Evolutionary conservation across 2,888 invertebrate genomes (phyloP), one percentile per base, ranked within the genome.

Genomic region (Hirudinaria manillensis): DNA sequence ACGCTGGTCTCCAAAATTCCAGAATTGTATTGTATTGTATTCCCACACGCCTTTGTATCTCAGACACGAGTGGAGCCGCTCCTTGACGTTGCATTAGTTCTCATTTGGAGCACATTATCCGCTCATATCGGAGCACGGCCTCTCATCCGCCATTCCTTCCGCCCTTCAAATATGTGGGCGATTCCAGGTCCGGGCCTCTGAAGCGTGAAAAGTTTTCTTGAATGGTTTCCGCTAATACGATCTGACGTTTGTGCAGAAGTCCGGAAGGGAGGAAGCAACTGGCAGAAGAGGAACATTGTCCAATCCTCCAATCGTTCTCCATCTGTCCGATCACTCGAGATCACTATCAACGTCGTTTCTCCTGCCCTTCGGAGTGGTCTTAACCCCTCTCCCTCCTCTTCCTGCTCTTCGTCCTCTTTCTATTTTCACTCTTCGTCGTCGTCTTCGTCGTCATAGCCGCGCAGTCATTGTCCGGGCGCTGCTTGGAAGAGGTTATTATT

Each of bases 211-310:
- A n/a, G 24, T 61, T 61, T 24, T 61, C 61, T 61, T 29, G 29
- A 61, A 61, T 61, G 61, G 61, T 61, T 61, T 61, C 61, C 61
- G 61, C 61, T 61, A 61, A 61, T 61, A 16, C 61, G 61, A 61
- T 61, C 61, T 61, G 61, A 29, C 61, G 10, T 61, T 61, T 61
- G 61, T 27, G 29, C 61, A 61, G 61, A 61, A 29, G 61, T 24
- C 61, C 61, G 29, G 24, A 27, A 24, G 29, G 19, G 29, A 24
- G 24, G 29, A 29, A 61, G 61, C 24, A 61, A 61, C 24, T 61
- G 61, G 29, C 61, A 61, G 29, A 61, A 61, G 61, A 61, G 7
- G 24, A 24, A n/a, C 61, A 24, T 29, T 61, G 61, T 61, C 61
- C 61, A 16, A 61, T 29, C 61, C 61, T 38, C 27, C 29, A 6